Evolutionary conservation across 2,888 invertebrate genomes (phyloP).

Genomic region (Mimumesa dahlbomi): DNA sequence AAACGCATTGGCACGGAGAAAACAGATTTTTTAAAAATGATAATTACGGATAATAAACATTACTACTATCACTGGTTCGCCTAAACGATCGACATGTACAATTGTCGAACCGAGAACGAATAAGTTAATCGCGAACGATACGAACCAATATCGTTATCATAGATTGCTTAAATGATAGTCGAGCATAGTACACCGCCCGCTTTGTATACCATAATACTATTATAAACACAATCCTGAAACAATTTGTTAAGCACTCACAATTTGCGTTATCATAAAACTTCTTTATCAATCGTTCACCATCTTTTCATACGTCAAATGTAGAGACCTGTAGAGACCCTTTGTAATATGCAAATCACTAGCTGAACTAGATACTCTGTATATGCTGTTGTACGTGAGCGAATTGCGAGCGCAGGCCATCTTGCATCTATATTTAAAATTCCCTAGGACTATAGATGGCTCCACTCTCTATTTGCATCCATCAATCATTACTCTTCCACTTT

Average conservation of each 20-base stretch:
- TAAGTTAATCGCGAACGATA: constrained; percentile 29
- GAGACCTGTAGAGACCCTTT: constrained; percentile 56
- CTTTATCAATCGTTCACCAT: constrained; percentile 69
- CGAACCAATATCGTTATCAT: constrained; percentile 32
- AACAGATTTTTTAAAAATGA: no score
- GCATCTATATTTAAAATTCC: constrained; percentile 3
- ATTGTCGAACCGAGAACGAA: constrained; percentile 16
- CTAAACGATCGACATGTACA: constrained; percentile 18
- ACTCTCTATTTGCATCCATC: no score
- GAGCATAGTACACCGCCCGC: constrained; percentile 41
- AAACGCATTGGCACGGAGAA: no score
- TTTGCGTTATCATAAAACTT: constrained; percentile 64
- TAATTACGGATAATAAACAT: no score
- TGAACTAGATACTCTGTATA: constrained; percentile 19
- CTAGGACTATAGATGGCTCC: not conserved
- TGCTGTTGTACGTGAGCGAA: constrained; percentile 4
- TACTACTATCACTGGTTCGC: constrained; percentile 21
- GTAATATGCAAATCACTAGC: constrained; percentile 50
- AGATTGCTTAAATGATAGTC: constrained; percentile 25
- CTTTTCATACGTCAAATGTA: constrained; percentile 68
- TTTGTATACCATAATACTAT: constrained; percentile 18
- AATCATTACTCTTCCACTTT: no score
- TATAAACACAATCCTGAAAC: constrained; percentile 27
- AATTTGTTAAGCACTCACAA: constrained; percentile 45
- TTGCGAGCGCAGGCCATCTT: constrained; percentile 5